A percentile compares a stretch with the other conserved stretches of the same genome.
phyloP scores from a whole-genome alignment of 1,140 invertebrate species.

The Nixonia krombeini region DNA sequence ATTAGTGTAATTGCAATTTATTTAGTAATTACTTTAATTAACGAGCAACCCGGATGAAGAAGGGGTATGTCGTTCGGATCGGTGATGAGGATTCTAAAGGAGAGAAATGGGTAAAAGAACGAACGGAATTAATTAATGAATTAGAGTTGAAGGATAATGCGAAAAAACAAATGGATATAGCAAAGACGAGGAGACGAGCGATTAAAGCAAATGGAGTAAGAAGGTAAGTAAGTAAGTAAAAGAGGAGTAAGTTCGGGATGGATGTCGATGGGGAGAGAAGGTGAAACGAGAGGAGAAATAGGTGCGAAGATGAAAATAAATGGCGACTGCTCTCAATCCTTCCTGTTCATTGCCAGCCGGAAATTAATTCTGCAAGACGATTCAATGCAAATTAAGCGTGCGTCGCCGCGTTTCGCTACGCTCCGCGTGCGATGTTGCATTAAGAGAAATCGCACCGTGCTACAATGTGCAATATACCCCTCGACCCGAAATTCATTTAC shows the following conservation, averaged over 20 bases:
- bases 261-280: conserved; percentile 2
- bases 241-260: conserved; percentile 43
- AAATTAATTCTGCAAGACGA: conserved; percentile 41
- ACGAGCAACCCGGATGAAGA: conserved; percentile 55
- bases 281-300: conserved; percentile 20
- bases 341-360: conserved; percentile 37
- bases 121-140: conserved; percentile 72
- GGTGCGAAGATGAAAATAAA: conserved; percentile 49
- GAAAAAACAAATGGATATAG: conserved; percentile 71
- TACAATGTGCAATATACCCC: too few relatives aligned
- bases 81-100: conserved; percentile 30
- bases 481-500: too few relatives aligned
- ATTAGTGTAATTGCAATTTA: conserved; percentile 72
- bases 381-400: conserved; percentile 5
- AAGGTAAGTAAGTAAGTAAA: conserved; percentile 66
- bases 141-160: conserved; percentile 68
- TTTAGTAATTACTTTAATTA: conserved; percentile 73
- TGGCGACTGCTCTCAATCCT: conserved; percentile 36
- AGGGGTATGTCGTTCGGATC: conserved; percentile 33
- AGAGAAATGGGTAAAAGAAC: conserved; percentile 42
- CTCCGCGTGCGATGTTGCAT: conserved; percentile 15
- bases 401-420: conserved; percentile 18
- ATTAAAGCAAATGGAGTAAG: conserved; percentile 71
- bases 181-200: conserved; percentile 52
- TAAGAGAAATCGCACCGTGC: too few relatives aligned